Evolutionary conservation across 2,797 vertebrate species (phyloP), one percentile per base, ranked within the genome.

Genomic region (Channallabes apus): DNA sequence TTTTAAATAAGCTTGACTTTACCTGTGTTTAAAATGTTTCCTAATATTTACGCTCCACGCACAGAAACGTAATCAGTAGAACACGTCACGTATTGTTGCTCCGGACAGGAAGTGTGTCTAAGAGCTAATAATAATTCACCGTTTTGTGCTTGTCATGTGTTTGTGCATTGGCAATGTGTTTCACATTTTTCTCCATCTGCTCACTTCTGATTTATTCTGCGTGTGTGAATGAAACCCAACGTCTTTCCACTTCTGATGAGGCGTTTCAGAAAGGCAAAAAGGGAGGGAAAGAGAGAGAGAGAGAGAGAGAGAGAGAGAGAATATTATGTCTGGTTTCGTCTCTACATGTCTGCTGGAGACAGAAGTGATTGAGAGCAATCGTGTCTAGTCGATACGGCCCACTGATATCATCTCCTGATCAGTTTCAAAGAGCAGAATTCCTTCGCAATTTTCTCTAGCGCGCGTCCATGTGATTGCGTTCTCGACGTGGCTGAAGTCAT

Each of bases 381-480:
- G 54, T 58, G 51, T 9, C 17, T 1, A 76, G 46, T 27, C n/a
- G 15, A 56, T 76, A 29, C 4, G n/a, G 73, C 73, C 46, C 46
- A 7, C 73, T 29, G 73, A 76, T 76, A 76, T 56, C 73, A 76
- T 56, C 73, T 56, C 15, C 73, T 27, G 73, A 76, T 76, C 73
- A 9, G 14, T 76, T 76, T 76, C 73, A 76, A 76, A 76, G 24
- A 76, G 73, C n/a, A 9, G 5, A 4, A 76, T 27, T 76, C 56
- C 51, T 29, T 56, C 17, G 15, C 51, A 76, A 56, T 76, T 76
- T 76, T 76, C 51, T 76, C n/a, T 17, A 17, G 6, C 17, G 73
- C 9, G 3, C 27, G 14, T 29, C 51, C 6, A n/a, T 3, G 24
- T 18, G 73, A 76, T 76, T 76, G 51, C 29, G 29, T 20, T 56